These are phyloP conservation scores for Craniophora ligustri DNA, from an alignment of 2,888 invertebrate genomes.

Conservation along the genomic window DNA sequence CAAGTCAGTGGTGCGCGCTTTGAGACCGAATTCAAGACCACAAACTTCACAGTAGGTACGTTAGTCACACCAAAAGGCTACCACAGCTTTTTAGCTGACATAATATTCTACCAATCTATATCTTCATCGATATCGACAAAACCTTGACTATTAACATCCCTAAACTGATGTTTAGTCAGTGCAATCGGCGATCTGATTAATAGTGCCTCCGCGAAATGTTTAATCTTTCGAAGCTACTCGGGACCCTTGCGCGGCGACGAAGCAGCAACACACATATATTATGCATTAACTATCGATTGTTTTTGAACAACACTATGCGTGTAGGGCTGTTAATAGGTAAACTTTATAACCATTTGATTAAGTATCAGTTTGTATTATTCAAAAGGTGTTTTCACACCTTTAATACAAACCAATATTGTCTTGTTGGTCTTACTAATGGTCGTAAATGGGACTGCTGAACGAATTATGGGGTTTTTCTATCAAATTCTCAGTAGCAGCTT, in stretches of 20 bases:
- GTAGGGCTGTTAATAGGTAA: neutral
- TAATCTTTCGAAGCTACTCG: constrained; percentile 83
- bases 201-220: constrained; percentile 86
- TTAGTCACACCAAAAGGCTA: too few relatives aligned
- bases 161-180: constrained; percentile 82
- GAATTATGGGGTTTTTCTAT: too few relatives aligned
- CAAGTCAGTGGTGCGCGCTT: too few relatives aligned
- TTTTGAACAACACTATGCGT: constrained; percentile 38
- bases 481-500: too few relatives aligned
- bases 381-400: too few relatives aligned
- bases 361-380: too few relatives aligned
- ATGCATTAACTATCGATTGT: constrained; percentile 83
- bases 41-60: too few relatives aligned
- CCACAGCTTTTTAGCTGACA: too few relatives aligned
- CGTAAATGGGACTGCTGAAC: too few relatives aligned
- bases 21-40: too few relatives aligned
- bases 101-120: neutral
- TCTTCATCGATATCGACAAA: constrained; percentile 62
- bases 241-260: constrained; percentile 62
- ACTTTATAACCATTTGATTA: neutral
- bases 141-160: constrained; percentile 51
- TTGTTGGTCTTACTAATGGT: too few relatives aligned
- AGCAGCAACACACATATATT: constrained; percentile 68
- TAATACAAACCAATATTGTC: too few relatives aligned
- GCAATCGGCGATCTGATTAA: constrained; percentile 89